Evolutionary conservation across 2,113 vertebrate species (phyloP), one percentile per base, ranked within the genome.

Genomic region (Scophthalmus maximus): DNA sequence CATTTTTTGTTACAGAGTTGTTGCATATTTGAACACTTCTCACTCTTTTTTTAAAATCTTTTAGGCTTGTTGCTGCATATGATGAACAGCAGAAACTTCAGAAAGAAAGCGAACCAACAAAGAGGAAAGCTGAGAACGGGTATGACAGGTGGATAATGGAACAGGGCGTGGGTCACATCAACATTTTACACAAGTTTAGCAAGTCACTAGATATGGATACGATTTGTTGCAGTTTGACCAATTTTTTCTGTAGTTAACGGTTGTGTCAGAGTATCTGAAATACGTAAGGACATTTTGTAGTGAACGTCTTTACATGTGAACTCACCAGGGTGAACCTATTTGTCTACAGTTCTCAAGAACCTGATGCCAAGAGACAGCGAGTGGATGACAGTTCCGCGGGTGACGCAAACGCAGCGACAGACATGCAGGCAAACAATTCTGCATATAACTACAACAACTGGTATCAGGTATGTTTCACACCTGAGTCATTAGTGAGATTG

Each of bases 401-500:
- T 0, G 85, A 93, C 5, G 90, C 92, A 0, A 93, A 92, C 50
- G 89, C 96, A 84, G 90, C 91, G 86, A 92, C 95, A 7, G 96
- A 98, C 83, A 93, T 95, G 89, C 93, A 95, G 42, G 95, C 94
- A 18, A 96, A 93, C 76, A 95, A 95, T 86, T 94, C 94, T 0
- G 96, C 95, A 0, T 99, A 99, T 82, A 98, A 97, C 89, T 99
- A 99, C 78, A 98, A 95, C 87, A 98, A 95, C 87, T 99, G 98
- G 98, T 99, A 98, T 90, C 97, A 99, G 94, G 97, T 98, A 26
- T 63, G 94, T 67, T 6, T 4, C 15, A 12, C 20, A 18, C 9
- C 8, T 17, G 11, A 42, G 1, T 38, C 12, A 7, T 9, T 9
- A n/a, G n/a, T n/a, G n/a, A n/a, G n/a, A n/a, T n/a, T n/a, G n/a